phyloP scores from a whole-genome alignment of 2,888 invertebrate species.

The Seira musarum region DNA sequence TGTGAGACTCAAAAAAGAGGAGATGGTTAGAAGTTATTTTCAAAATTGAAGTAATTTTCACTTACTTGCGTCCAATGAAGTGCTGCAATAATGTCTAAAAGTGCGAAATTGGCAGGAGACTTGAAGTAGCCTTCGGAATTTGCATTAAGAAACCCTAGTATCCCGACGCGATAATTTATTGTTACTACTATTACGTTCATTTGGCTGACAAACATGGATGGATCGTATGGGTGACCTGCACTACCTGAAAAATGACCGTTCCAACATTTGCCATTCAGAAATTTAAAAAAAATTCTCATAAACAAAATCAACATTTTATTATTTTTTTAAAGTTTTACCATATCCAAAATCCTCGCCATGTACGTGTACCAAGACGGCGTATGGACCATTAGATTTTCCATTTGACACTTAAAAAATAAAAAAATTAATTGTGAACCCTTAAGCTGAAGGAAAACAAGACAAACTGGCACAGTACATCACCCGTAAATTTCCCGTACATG shows the following conservation, averaged over 20 bases:
- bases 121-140: constrained; percentile 89
- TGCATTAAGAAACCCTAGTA: constrained; percentile 91
- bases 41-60: neutral
- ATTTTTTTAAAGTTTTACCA: no score
- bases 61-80: constrained; percentile 70
- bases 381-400: constrained; percentile 60
- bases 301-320: no score
- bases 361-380: constrained; percentile 86
- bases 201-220: constrained; percentile 93
- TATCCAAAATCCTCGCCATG: constrained; percentile 87
- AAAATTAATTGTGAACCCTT: no score
- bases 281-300: no score
- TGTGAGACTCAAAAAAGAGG: neutral
- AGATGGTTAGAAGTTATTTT: neutral
- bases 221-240: constrained; percentile 97
- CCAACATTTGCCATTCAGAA: no score
- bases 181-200: constrained; percentile 95
- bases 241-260: no score
- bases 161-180: constrained; percentile 95
- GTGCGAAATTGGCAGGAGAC: constrained; percentile 94
- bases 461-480: no score
- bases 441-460: no score
- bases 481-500: no score
- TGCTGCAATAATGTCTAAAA: constrained; percentile 94
- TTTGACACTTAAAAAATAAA: constrained; percentile 60